phyloP scores from a whole-genome alignment of 2,888 invertebrate genomes.

The Ophioninae sp. region DNA sequence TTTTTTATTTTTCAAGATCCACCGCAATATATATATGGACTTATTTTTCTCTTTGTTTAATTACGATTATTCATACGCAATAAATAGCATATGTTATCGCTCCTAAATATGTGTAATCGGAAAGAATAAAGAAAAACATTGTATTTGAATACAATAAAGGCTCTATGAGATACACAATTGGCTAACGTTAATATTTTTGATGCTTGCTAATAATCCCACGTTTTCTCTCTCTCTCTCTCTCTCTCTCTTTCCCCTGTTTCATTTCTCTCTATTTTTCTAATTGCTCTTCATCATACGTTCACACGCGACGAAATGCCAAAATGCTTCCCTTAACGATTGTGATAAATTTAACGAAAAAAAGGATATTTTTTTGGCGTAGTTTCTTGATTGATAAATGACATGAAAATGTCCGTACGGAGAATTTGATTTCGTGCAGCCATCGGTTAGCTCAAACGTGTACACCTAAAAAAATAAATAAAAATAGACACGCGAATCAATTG shows the following conservation, averaged over 20 bases:
- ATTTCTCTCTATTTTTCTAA: conserved; percentile 9
- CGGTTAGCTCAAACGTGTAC: neutral
- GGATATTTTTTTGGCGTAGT: neutral
- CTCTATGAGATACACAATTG: conserved; percentile 72
- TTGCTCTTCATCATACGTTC: neutral
- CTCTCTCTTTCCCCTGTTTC: conserved; percentile 18
- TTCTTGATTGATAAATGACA: neutral
- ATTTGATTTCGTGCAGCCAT: neutral
- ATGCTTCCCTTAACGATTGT: conserved; percentile 29
- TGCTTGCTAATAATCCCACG: conserved; percentile 57
- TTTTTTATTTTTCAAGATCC: conserved; percentile 39
- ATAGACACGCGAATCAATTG: neutral
- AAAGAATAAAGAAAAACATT: conserved; percentile 63
- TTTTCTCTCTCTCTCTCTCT: conserved; percentile 37
- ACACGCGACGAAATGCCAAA: conserved; percentile 26
- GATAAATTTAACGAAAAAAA: conserved; percentile 28
- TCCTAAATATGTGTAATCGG: conserved; percentile 69
- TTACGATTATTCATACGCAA: conserved; percentile 55
- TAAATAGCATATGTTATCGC: conserved; percentile 66
- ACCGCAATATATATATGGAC: conserved; percentile 27
- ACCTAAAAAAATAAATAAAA: neutral
- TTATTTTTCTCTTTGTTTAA: conserved; percentile 29
- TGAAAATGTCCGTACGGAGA: conserved; percentile 6
- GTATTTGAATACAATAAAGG: conserved; percentile 77
- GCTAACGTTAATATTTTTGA: conserved; percentile 69